Conservation (phyloP, 2,888 invertebrate species). For the Prosopocoilus inquinatus region DNA sequence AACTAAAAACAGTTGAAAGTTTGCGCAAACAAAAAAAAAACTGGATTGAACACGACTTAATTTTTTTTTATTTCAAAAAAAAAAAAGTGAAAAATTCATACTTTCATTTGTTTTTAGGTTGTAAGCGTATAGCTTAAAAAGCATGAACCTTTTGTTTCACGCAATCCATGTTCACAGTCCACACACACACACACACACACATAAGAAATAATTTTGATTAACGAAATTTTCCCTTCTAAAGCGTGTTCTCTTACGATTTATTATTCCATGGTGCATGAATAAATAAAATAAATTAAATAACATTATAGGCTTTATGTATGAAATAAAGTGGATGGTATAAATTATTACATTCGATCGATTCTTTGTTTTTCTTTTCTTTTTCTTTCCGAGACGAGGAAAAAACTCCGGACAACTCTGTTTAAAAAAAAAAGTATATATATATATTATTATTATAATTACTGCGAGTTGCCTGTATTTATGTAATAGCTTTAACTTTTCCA, state of each 20-base stretch:
- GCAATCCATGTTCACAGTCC: slow-evolving; percentile 1
- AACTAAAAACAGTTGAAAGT: slow-evolving; percentile 1
- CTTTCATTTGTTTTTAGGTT: slow-evolving; percentile 5
- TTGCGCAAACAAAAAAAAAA: background rate
- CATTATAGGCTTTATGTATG: background rate
- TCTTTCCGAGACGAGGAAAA: slow-evolving; percentile 1
- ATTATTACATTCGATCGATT: slow-evolving; percentile 8
- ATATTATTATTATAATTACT: slow-evolving; percentile 2
- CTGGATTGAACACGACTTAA: background rate
- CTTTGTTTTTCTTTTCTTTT: slow-evolving; percentile 20
- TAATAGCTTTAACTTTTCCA: slow-evolving; percentile 39
- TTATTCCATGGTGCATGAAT: slow-evolving; percentile 20
- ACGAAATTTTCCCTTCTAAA: slow-evolving; percentile 3
- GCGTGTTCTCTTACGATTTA: slow-evolving; percentile 10
- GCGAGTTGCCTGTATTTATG: slow-evolving; percentile 31
- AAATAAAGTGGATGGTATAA: slow-evolving; percentile 6
- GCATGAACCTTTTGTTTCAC: slow-evolving; percentile 5
- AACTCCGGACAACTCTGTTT: slow-evolving; percentile 22
- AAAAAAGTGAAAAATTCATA: background rate
- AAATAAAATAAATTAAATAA: background rate
- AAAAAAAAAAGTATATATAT: slow-evolving; percentile 17
- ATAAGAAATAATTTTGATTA: slow-evolving; percentile 2
- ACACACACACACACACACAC: background rate
- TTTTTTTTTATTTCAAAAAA: background rate
- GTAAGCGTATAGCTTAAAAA: background rate